These are phyloP conservation scores for Marisa cornuarietis DNA, from an alignment of 1,140 invertebrate species.

Conservation along the genomic window DNA sequence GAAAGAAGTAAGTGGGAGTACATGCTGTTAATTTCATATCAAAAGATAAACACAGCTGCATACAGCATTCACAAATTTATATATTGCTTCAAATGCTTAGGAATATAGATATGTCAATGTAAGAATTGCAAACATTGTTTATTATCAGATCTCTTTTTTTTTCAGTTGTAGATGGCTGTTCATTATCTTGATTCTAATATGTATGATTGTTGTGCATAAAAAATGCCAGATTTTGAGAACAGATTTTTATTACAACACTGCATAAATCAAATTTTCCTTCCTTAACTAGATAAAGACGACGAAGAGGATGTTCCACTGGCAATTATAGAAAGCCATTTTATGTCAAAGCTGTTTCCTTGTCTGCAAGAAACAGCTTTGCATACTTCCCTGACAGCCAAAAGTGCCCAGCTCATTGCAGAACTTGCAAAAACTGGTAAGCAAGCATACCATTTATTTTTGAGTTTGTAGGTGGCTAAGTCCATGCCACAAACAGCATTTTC, in stretches of 20 bases:
- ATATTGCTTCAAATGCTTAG: too few relatives aligned
- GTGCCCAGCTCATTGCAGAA: slow-evolving; percentile 61
- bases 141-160: neutral
- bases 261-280: too few relatives aligned
- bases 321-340: slow-evolving; percentile 36
- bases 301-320: slow-evolving; percentile 36
- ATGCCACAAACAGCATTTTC: too few relatives aligned
- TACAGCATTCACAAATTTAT: too few relatives aligned
- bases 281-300: slow-evolving; percentile 28
- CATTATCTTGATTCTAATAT: neutral
- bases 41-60: too few relatives aligned
- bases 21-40: too few relatives aligned
- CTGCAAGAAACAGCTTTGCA: slow-evolving; percentile 23
- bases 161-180: neutral
- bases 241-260: neutral
- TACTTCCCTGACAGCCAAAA: slow-evolving; percentile 32
- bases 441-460: neutral
- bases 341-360: slow-evolving; percentile 40
- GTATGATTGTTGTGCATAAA: too few relatives aligned
- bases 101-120: too few relatives aligned
- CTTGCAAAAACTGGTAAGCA: slow-evolving; percentile 62
- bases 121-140: too few relatives aligned
- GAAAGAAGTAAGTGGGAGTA: slow-evolving; percentile 35
- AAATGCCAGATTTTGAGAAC: too few relatives aligned
- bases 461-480: too few relatives aligned